phyloP scores from a whole-genome alignment of 2,113 vertebrate genomes.

The Haplochromis burtoni region DNA sequence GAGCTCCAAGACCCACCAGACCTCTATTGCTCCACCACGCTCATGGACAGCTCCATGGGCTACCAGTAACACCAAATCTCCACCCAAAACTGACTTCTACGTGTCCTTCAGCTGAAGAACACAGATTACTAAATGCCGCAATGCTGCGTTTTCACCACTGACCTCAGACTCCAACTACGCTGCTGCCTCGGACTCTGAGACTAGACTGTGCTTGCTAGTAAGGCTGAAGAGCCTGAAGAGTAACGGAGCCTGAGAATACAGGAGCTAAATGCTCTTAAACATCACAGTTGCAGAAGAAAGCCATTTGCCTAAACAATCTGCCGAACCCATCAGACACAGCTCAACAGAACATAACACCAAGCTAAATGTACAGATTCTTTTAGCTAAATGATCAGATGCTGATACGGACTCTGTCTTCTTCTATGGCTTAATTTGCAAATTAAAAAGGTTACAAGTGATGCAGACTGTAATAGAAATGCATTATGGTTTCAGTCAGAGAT shows the following conservation, averaged over 20 bases:
- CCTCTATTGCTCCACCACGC: constrained; percentile 67
- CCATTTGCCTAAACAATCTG: background rate
- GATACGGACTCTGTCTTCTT: background rate
- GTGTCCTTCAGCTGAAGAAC: constrained; percentile 33
- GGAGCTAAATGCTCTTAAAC: background rate
- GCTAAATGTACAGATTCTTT: constrained; percentile 16
- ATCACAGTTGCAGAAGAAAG: background rate
- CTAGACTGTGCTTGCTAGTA: background rate
- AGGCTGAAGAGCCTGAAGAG: background rate
- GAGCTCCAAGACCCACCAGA: constrained; percentile 77
- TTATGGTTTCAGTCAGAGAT: background rate
- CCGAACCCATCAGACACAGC: background rate
- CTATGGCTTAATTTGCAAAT: constrained; percentile 5
- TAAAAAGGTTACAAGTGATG: background rate
- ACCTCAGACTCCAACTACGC: constrained; percentile 44
- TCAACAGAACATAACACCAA: background rate
- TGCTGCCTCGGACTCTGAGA: constrained; percentile 43
- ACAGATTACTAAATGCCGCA: constrained; percentile 42
- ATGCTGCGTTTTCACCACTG: constrained; percentile 51
- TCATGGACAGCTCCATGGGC: constrained; percentile 75
- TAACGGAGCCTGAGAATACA: background rate
- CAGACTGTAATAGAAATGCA: background rate
- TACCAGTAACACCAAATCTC: constrained; percentile 73
- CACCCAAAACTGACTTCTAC: background rate
- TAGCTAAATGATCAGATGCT: background rate